Conservation (phyloP, 2,113 vertebrate species). For the Leuciscus idus region DNA sequence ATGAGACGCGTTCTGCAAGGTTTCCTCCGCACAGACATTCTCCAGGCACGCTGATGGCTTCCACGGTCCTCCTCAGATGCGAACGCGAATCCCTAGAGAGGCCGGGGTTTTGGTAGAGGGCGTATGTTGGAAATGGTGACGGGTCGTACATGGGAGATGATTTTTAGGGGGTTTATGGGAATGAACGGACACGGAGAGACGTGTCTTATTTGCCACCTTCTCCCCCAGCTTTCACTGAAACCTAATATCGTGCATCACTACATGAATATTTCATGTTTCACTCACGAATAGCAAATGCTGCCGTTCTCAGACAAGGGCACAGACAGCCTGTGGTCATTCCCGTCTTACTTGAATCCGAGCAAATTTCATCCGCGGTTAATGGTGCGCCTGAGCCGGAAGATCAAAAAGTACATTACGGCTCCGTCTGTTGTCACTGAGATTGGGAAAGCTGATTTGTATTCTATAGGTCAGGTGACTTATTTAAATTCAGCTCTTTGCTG, state of each 20-base stretch:
- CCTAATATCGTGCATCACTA: constrained; percentile 7
- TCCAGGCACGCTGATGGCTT: constrained; percentile 29
- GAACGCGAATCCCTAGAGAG: not conserved
- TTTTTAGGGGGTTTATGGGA: constrained; percentile 18
- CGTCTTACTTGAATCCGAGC: constrained; percentile 26
- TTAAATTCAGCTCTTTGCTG: not conserved
- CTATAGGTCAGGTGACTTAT: not conserved
- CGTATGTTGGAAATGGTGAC: not conserved
- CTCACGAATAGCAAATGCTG: constrained; percentile 26
- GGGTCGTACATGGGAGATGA: not conserved
- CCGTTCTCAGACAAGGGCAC: constrained; percentile 35
- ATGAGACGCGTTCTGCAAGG: constrained; percentile 43
- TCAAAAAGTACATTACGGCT: constrained; percentile 25
- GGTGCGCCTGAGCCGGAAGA: constrained; percentile 22
- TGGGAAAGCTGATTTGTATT: constrained; percentile 20
- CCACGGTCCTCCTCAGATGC: not conserved
- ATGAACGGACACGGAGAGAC: constrained; percentile 1
- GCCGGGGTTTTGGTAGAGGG: not conserved
- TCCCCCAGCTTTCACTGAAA: constrained; percentile 13
- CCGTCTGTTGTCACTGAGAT: constrained; percentile 31
- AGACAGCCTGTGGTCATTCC: constrained; percentile 22
- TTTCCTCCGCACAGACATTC: constrained; percentile 6
- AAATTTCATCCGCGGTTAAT: constrained; percentile 26
- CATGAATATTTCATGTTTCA: constrained; percentile 43
- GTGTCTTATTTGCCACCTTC: constrained; percentile 9